phyloP scores from a whole-genome alignment of 2,888 invertebrate species.

The Pinctada fucata region DNA sequence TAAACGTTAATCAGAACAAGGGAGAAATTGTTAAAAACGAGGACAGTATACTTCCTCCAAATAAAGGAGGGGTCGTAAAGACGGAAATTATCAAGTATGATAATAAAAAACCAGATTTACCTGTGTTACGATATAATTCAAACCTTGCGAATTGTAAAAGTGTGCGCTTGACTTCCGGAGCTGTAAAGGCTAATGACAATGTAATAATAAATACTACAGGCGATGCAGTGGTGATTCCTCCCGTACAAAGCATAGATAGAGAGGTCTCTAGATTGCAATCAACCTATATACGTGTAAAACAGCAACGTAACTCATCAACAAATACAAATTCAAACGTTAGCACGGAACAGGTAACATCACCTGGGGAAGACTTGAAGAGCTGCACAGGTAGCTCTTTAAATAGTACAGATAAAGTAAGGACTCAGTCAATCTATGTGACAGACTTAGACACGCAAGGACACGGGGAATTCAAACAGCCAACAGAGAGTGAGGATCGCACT shows the following conservation, averaged over 20 bases:
- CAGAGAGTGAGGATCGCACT: too few species aligned
- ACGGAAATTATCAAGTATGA: too few species aligned
- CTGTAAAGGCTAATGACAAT: slow-evolving; percentile 1
- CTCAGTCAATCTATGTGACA: neutral
- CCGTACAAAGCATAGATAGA: too few species aligned
- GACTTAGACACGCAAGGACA: slow-evolving; percentile 5
- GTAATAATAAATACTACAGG: neutral
- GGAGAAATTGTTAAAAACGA: too few species aligned
- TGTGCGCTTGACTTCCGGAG: neutral
- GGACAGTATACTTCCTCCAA: too few species aligned
- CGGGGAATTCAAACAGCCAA: neutral
- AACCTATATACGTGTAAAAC: neutral
- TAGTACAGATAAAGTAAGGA: neutral
- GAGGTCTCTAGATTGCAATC: too few species aligned
- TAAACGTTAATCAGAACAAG: too few species aligned
- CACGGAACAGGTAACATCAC: neutral
- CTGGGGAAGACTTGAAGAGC: neutral
- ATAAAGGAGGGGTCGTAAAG: too few species aligned
- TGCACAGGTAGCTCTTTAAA: neutral
- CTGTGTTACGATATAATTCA: too few species aligned
- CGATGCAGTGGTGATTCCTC: too few species aligned
- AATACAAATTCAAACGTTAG: neutral
- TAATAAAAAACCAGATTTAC: too few species aligned
- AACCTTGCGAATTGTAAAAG: too few species aligned
- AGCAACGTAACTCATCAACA: neutral